phyloP scores from a whole-genome alignment of 2,797 vertebrate species.

The Notoglanidium macrostoma region DNA sequence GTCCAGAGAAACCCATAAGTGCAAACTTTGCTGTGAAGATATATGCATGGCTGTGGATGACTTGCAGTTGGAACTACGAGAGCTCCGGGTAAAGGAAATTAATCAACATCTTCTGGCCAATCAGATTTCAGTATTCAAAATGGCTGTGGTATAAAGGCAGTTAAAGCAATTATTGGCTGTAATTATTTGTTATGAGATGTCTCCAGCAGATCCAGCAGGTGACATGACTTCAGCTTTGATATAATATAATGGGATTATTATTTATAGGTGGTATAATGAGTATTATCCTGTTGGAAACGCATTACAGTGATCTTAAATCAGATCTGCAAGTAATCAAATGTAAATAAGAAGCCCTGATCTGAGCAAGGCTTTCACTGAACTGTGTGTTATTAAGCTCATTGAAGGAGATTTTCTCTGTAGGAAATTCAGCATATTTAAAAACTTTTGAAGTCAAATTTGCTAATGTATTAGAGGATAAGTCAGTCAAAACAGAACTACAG shows the following conservation, averaged over 20 bases:
- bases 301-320: background rate
- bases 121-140: background rate
- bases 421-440: background rate
- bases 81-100: background rate
- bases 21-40: background rate
- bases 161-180: constrained; percentile 1
- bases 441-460: background rate
- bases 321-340: background rate
- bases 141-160: background rate
- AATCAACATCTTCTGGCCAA: background rate
- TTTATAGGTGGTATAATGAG: constrained; percentile 17
- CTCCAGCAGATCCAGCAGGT: background rate
- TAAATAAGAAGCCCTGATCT: background rate
- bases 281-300: constrained; percentile 1
- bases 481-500: background rate
- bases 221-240: background rate
- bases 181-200: background rate
- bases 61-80: background rate
- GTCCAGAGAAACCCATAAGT: background rate
- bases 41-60: background rate
- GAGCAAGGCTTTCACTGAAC: background rate
- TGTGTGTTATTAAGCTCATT: background rate
- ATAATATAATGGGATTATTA: no score
- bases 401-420: background rate
- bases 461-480: background rate